phyloP scores from a whole-genome alignment of 1,140 invertebrate species.

The Potamilus streckersoni region DNA sequence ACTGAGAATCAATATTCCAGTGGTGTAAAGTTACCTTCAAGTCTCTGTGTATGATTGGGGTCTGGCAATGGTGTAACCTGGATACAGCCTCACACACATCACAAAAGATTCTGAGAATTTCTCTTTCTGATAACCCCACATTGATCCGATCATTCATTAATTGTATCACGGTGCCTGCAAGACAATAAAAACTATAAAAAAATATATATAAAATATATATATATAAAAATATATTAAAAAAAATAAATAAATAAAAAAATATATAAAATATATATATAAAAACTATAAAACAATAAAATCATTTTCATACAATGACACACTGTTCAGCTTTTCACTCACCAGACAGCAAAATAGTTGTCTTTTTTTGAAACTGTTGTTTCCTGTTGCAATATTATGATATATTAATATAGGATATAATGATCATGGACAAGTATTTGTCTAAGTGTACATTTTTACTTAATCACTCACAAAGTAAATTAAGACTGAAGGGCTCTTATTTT shows the following conservation, averaged over 20 bases:
- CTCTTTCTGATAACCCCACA: slow-evolving; percentile 75
- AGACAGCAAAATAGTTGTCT: neutral
- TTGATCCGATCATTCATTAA: slow-evolving; percentile 87
- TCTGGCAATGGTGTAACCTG: slow-evolving; percentile 92
- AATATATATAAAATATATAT: too few relatives aligned
- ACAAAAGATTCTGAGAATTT: slow-evolving; percentile 93
- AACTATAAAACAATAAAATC: too few relatives aligned
- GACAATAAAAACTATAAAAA: slow-evolving; percentile 2
- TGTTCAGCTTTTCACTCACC: neutral
- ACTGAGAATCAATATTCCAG: too few relatives aligned
- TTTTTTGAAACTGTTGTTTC: neutral
- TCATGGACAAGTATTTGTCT: neutral
- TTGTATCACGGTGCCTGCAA: slow-evolving; percentile 78
- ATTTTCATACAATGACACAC: neutral
- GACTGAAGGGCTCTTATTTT: too few relatives aligned
- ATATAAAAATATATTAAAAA: too few relatives aligned
- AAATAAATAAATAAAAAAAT: too few relatives aligned
- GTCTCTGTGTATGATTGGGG: slow-evolving; percentile 95
- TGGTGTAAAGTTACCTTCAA: slow-evolving; percentile 78
- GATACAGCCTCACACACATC: slow-evolving; percentile 95
- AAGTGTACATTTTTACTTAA: neutral
- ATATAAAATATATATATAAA: too few relatives aligned
- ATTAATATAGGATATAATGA: neutral
- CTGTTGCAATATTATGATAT: neutral
- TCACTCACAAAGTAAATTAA: neutral